phyloP scores from a whole-genome alignment of 2,113 vertebrate genomes.

The Menura novaehollandiae region DNA sequence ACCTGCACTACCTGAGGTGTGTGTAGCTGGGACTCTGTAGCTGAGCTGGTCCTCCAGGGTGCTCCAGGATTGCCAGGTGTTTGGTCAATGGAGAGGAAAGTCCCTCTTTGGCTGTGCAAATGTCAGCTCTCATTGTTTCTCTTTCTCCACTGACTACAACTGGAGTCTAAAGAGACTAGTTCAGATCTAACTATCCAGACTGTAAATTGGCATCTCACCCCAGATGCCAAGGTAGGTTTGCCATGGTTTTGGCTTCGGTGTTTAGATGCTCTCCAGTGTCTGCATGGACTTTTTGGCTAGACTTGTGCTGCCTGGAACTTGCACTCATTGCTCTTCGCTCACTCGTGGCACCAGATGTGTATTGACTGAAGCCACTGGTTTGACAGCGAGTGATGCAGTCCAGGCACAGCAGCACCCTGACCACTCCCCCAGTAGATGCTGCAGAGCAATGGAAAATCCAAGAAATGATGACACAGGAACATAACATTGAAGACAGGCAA shows the following conservation, averaged over 20 bases:
- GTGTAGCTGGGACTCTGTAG: not conserved
- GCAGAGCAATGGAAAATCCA: not conserved
- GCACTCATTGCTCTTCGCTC: not conserved
- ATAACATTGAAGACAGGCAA: not conserved
- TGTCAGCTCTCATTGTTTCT: not conserved
- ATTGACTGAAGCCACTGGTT: not conserved
- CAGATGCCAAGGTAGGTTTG: not conserved
- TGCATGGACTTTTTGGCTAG: not conserved
- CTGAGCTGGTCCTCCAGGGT: not conserved
- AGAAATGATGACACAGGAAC: not conserved
- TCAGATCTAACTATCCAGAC: not conserved
- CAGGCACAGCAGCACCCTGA: not conserved
- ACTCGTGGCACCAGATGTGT: rapidly evolving
- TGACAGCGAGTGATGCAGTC: not conserved
- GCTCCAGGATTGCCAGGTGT: not conserved
- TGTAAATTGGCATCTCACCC: not conserved
- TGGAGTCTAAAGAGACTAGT: not conserved
- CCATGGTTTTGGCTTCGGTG: not conserved
- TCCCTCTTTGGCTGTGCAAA: not conserved
- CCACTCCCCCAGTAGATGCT: not conserved
- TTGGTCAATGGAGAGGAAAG: not conserved
- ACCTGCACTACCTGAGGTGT: rapidly evolving
- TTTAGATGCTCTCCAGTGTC: not conserved
- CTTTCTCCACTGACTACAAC: not conserved
- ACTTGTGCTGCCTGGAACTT: not conserved